Conservation (phyloP, 2,888 invertebrate species). For the Drosophila maculinotata region DNA sequence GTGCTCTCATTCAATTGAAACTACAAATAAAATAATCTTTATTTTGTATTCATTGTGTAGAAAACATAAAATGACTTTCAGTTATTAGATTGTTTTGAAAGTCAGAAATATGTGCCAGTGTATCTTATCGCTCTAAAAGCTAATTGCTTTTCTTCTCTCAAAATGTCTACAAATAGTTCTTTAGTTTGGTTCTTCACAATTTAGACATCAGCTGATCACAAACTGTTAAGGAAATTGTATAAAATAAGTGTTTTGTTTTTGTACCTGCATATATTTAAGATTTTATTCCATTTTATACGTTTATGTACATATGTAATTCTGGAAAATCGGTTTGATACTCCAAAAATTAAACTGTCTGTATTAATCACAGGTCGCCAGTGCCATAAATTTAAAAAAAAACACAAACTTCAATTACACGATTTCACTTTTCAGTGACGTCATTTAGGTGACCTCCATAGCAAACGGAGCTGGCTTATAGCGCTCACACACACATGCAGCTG, state of each 20-base stretch:
- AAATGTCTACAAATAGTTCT: no score
- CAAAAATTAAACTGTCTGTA: constrained; percentile 12
- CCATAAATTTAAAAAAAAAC: constrained; percentile 17
- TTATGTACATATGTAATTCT: background rate
- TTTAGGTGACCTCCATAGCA: constrained; percentile 53
- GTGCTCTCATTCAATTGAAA: no score
- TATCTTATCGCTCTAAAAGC: background rate
- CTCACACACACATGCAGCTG: constrained; percentile 1
- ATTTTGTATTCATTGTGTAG: no score
- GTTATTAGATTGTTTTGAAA: no score
- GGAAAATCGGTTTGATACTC: constrained; percentile 2
- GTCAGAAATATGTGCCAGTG: no score
- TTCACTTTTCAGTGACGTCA: constrained; percentile 74
- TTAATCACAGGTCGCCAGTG: constrained; percentile 25
- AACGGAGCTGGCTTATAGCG: constrained; percentile 19
- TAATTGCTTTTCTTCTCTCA: background rate
- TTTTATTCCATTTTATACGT: no score
- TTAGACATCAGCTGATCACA: background rate
- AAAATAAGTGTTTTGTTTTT: no score
- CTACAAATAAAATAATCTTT: no score
- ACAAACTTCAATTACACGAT: constrained; percentile 51
- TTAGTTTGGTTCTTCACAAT: background rate
- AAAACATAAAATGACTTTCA: no score
- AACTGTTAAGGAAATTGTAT: background rate
- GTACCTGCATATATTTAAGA: no score